Evolutionary conservation across 2,797 vertebrate genomes (phyloP).

Genomic region (Gallinago stenura): DNA sequence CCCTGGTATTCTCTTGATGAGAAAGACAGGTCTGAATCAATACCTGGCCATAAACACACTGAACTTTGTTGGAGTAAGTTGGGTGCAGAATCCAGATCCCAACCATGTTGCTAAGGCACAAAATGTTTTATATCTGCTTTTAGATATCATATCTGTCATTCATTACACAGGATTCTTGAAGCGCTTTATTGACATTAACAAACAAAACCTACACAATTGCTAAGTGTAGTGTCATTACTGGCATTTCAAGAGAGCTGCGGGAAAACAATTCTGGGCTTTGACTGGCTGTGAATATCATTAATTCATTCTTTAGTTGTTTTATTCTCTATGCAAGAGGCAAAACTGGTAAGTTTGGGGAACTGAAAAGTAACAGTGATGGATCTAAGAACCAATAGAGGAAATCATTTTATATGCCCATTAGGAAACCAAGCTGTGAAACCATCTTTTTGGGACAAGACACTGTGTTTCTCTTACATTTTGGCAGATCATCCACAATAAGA

Average conservation of each 20-base stretch:
- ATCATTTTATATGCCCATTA: background rate
- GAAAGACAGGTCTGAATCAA: background rate
- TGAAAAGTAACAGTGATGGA: background rate
- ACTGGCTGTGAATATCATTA: background rate
- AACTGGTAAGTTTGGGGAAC: background rate
- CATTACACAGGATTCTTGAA: background rate
- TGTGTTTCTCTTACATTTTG: background rate
- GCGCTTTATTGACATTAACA: background rate
- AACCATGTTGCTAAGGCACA: background rate
- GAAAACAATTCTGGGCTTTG: conserved; percentile 15
- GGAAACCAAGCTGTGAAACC: background rate
- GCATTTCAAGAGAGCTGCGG: background rate
- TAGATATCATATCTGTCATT: background rate
- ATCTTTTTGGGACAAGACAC: background rate
- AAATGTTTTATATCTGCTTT: background rate
- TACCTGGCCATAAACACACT: background rate
- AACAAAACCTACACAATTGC: background rate
- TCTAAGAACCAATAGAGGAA: background rate
- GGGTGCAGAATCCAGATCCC: background rate
- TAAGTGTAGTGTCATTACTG: background rate
- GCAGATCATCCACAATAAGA: background rate
- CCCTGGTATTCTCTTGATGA: background rate
- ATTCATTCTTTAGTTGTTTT: background rate
- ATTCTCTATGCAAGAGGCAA: background rate
- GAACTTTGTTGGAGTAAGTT: background rate